Evolutionary conservation across 2,113 vertebrate species (phyloP).

Genomic region (Willisornis vidua): DNA sequence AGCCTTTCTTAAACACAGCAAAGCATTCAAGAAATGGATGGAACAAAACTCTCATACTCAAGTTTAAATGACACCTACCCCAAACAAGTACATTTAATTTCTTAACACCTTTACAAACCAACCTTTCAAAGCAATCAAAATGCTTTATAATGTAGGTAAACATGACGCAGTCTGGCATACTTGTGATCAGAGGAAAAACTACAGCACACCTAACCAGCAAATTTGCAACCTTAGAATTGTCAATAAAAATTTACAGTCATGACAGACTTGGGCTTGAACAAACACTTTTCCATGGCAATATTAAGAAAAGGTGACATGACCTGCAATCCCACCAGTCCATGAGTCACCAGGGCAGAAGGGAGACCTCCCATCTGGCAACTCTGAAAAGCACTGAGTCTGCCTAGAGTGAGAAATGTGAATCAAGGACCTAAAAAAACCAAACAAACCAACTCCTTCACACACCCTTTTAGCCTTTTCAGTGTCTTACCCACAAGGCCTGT

Average conservation of each 20-base stretch:
- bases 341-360: background rate
- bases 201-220: background rate
- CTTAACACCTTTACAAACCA: conserved; percentile 3
- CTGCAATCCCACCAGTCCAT: background rate
- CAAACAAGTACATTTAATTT: background rate
- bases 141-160: background rate
- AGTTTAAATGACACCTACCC: background rate
- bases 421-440: background rate
- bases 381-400: background rate
- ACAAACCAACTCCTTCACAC: background rate
- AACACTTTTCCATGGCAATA: background rate
- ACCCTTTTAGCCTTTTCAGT: background rate
- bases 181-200: background rate
- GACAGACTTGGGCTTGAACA: background rate
- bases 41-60: background rate
- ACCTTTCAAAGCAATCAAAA: background rate
- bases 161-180: background rate
- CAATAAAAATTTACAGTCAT: background rate
- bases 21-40: background rate
- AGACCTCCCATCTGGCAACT: background rate
- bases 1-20: background rate
- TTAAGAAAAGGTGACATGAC: background rate
- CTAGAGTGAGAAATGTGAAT: background rate
- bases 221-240: background rate
- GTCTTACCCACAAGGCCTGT: background rate